Base-by-base conservation (phyloP, 2,888 invertebrate genomes). In the Oithona nana region DNA sequence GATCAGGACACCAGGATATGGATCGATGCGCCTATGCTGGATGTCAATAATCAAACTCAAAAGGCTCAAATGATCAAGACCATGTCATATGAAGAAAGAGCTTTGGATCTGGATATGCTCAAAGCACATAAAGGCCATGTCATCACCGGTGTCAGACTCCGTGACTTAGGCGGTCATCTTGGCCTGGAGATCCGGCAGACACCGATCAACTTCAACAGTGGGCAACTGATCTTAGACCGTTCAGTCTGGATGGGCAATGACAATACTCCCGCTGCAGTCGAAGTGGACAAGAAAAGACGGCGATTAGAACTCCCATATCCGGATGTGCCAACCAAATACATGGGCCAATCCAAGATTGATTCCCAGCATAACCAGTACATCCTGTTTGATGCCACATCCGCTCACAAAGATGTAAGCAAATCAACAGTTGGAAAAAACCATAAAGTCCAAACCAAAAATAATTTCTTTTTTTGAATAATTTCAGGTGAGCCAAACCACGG, bases 231-330 rank as follows among this genome's bases (percentile, higher is more conserved):
- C 13, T 74, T 77, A 31, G 72, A 73, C 4, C 80, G 79, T 67
- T 85, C 83, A 69, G 77, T 80, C 57, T 90, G 89, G 89, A 79
- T 83, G 66, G 83, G 86, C 66, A 88, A 88, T 69, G 86, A 86
- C 69, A 85, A 86, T 70, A 88, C 89, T 0, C 86, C 86, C 67
- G 81, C 80, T 30, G 50, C 67, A 3, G 56, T 51, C 8, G 20
- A 16, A 28, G n/a, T n/a, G n/a, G 24, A 52, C 11, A 52, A 29
- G 11, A 20, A 20, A 16, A 20, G 54, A 54, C 20, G 24, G 24
- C 20, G 57, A 72, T 1, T 74, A 74, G 50, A 81, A 81, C 30
- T 80, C 84, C 82, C 82, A 71, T 68, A 68, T 67, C 59, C 59
- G 66, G 22, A 52, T 62, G 29, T 64, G 65, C 8, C 71, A 73